Evolutionary conservation across 1,140 invertebrate species (phyloP).

Genomic region (Dinoponera quadriceps): DNA sequence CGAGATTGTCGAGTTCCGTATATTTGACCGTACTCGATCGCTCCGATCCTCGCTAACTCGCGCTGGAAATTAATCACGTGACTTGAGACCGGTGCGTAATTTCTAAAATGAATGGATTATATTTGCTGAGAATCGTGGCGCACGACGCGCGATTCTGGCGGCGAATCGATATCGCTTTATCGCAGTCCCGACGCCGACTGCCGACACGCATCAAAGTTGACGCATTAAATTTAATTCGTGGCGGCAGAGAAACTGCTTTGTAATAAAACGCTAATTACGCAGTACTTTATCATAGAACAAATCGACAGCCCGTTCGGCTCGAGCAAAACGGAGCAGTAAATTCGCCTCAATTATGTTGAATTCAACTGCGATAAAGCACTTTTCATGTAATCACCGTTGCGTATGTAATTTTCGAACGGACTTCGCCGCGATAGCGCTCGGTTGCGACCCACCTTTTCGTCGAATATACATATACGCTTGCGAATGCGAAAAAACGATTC

Average conservation of each 20-base stretch:
- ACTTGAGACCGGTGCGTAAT: not conserved
- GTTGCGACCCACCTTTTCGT: not conserved
- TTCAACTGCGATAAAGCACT: conserved; percentile 28
- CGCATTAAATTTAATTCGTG: conserved; percentile 16
- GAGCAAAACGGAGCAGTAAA: conserved; percentile 39
- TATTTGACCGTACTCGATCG: no score
- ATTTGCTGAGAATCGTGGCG: not conserved
- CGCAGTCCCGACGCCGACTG: not conserved
- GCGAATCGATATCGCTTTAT: not conserved
- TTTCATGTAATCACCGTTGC: conserved; percentile 33
- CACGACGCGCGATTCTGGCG: not conserved
- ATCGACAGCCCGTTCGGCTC: conserved; percentile 26
- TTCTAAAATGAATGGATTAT: not conserved
- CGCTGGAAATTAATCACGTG: not conserved
- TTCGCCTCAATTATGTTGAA: conserved; percentile 11
- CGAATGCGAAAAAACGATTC: not conserved
- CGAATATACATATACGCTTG: not conserved
- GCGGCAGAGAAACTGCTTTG: conserved; percentile 3
- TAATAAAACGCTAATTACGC: conserved; percentile 23
- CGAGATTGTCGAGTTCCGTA: not conserved
- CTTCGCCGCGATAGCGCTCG: not conserved
- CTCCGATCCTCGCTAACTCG: no score
- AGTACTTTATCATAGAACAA: conserved; percentile 15
- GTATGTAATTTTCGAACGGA: not conserved
- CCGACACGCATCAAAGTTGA: no score